Evolutionary conservation across 2,888 invertebrate species (phyloP).

Genomic region (Erebia ligea): DNA sequence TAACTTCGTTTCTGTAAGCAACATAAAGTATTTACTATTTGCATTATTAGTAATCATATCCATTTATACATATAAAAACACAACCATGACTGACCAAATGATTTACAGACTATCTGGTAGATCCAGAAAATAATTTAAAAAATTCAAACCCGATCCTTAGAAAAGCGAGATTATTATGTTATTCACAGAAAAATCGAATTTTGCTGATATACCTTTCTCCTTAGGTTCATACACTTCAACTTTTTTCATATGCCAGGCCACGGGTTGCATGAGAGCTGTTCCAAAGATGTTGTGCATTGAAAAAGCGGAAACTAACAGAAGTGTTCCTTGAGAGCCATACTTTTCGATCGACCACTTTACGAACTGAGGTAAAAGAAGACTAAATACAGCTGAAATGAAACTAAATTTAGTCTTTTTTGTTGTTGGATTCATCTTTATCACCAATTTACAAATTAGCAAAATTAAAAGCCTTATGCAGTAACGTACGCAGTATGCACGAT

Average conservation of each 20-base stretch:
- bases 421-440: not conserved
- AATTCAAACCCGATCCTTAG: too few species aligned
- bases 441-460: too few species aligned
- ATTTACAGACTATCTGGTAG: too few species aligned
- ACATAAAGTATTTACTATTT: too few species aligned
- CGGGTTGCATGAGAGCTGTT: constrained; percentile 86
- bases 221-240: constrained; percentile 46
- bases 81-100: too few species aligned
- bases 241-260: constrained; percentile 84
- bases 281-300: constrained; percentile 86
- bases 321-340: constrained; percentile 87
- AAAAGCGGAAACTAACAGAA: constrained; percentile 84
- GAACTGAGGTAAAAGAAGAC: constrained; percentile 84
- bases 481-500: too few species aligned
- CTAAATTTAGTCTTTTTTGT: not conserved
- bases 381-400: constrained; percentile 74
- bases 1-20: constrained; percentile 47
- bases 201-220: constrained; percentile 45
- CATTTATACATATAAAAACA: too few species aligned
- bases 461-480: too few species aligned
- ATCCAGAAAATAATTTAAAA: too few species aligned
- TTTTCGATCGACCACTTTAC: constrained; percentile 79
- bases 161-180: too few species aligned
- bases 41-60: too few species aligned
- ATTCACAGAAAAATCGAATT: not conserved